Evolutionary conservation across 2,113 vertebrate genomes (phyloP).

Genomic region (Chlorodrepanis virens): DNA sequence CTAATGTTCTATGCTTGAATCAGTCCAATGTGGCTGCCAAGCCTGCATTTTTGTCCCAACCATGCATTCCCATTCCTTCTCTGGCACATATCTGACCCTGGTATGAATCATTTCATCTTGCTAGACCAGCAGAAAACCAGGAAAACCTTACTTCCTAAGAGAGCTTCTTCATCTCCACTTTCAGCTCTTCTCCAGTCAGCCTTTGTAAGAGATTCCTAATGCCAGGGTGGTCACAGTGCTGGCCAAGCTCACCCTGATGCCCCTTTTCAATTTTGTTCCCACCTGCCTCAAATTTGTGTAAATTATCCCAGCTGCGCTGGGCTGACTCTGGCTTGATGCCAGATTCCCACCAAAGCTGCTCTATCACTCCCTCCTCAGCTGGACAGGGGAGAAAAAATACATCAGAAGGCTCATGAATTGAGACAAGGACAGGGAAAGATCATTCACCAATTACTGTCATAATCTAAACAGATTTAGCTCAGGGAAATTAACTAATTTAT

Average conservation of each 20-base stretch:
- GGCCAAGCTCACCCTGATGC: not conserved
- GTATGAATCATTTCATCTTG: not conserved
- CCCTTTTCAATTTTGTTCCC: not conserved
- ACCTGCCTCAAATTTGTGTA: not conserved
- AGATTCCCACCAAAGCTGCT: not conserved
- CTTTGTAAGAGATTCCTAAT: not conserved
- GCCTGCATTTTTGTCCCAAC: not conserved
- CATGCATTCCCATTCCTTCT: not conserved
- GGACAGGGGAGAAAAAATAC: not conserved
- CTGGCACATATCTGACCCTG: not conserved
- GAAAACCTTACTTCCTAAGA: not conserved
- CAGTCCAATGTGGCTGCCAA: not conserved
- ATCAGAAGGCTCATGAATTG: rapidly evolving
- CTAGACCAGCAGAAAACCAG: not conserved
- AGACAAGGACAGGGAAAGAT: not conserved
- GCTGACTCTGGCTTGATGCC: not conserved
- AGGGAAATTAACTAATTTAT: not conserved
- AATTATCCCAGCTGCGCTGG: not conserved
- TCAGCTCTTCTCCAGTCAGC: not conserved
- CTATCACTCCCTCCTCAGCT: not conserved
- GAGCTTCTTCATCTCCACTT: not conserved
- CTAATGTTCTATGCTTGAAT: not conserved
- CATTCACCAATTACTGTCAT: not conserved
- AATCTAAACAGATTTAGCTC: not conserved
- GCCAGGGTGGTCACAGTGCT: not conserved